These are phyloP conservation scores for Alitta virens DNA, from an alignment of 2,888 invertebrate species.

Conservation along the genomic window DNA sequence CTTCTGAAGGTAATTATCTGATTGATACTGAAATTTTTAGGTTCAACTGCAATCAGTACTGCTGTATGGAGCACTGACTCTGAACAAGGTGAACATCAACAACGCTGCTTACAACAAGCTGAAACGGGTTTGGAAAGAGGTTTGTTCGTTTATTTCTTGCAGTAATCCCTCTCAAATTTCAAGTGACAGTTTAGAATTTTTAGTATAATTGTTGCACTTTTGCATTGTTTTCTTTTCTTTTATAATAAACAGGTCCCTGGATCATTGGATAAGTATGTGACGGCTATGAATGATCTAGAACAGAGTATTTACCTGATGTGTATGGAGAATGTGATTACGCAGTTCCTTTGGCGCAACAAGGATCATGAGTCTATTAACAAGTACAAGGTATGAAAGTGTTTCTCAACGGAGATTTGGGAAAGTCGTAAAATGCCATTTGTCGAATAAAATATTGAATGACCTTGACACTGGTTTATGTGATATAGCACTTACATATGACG, in stretches of 20 bases:
- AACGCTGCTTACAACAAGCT: constrained; percentile 40
- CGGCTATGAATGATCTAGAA: constrained; percentile 9
- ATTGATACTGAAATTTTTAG: constrained; percentile 26
- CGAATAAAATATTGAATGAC: too few species aligned
- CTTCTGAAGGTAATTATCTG: not conserved
- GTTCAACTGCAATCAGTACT: constrained; percentile 41
- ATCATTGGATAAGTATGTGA: constrained; percentile 32
- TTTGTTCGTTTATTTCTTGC: constrained; percentile 25
- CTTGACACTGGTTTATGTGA: too few species aligned
- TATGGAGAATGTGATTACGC: constrained; percentile 33
- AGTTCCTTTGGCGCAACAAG: constrained; percentile 35
- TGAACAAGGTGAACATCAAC: constrained; percentile 33
- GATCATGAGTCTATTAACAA: constrained; percentile 21
- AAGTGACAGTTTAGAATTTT: too few species aligned
- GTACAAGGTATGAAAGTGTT: constrained; percentile 25
- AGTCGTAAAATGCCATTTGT: too few species aligned
- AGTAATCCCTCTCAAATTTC: too few species aligned
- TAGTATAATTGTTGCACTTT: too few species aligned
- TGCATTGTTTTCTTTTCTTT: too few species aligned
- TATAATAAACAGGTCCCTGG: constrained; percentile 36
- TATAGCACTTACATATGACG: too few species aligned
- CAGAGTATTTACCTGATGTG: constrained; percentile 10
- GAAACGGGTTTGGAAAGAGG: constrained; percentile 38
- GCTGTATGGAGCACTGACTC: constrained; percentile 41
- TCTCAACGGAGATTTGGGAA: too few species aligned